Base-by-base conservation (phyloP, 2,888 invertebrate species). In the Agrilus biguttatus region DNA sequence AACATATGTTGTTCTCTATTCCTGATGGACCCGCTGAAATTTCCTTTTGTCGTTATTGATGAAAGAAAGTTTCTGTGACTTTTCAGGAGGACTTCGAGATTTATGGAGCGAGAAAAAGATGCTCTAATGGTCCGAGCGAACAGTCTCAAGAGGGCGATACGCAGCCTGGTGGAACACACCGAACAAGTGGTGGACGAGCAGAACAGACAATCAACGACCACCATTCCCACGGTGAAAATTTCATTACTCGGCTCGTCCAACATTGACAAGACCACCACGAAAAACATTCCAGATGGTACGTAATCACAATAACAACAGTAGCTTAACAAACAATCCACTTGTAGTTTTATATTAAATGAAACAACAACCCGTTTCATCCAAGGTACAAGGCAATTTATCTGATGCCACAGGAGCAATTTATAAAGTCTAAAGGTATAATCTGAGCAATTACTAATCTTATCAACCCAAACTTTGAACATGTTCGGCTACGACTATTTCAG, bases 121-220 rank as follows among this genome's bases (percentile, higher is more conserved):
- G 70, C 72, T 13, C 58, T 77, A 32, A 68, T 77, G 48, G 68
- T 72, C 44, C 69, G 88, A 41, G 86, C 86, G 14, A 86, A 87
- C 60, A 88, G 87, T 64, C 71, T 89, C 49, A 88, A 88, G 64
- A 78, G 83, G 55, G 87, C 87, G 17, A 79, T 89, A 46, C 72
- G 83, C 47, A 81, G 78, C 61, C 75, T 89, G 35, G 80, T 88
- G 39, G 84, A 86, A 57, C 82, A 86, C 59, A 80, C 85, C 2
- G 87, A 87, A 56, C 75, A 73, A 60, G 77, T 72, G 50, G 77
- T 78, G 28, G 80, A 80, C 53, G 79, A 79, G 53, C 69, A 69
- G 48, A 69, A 63, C 45, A 54, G 52, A 47, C 60, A 53, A 47
- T 49, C 53, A 19, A 49, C 53, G 10, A 45, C 55, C 34, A 49